Evolutionary conservation across 2,113 vertebrate genomes (phyloP), one percentile per base, ranked within the genome.

Genomic region (Artemisiospiza belli): DNA sequence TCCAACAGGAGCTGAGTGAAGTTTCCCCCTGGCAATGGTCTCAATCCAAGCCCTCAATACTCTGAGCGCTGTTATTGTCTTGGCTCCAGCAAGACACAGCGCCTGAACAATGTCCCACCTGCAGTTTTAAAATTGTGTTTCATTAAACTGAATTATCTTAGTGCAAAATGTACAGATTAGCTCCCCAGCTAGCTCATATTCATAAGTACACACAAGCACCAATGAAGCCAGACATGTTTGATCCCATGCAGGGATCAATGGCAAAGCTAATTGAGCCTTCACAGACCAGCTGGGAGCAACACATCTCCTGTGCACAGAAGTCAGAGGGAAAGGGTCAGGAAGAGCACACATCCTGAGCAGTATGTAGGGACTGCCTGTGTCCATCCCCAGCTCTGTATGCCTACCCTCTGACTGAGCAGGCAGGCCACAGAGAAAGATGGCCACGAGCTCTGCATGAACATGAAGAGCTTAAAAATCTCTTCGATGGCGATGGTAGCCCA

Each of bases 131-230:
- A 66, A 81, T 28, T 27, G 55, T 15, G 9, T 86, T 93, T 94
- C 90, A 94, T 92, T 93, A 93, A 97, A 95, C 76, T 78, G 72
- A 88, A 90, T 85, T 88, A 92, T 86, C 79, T 88, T 74, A 37
- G 55, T 77, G 72, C 68, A 93, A 94, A 94, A 94, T 43, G 24
- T 43, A 83, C 73, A 74, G 72, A 92, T 92, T 80, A 93, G 82
- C 91, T 93, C 72, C 70, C 3, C 0, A 11, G 66, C 30, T 69
- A 90, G 55, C 83, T 96, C 72, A 74, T 52, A 37, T 64, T 67
- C 44, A 0, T 70, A 77, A 86, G 49, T 27, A 82, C 64, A 78
- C 55, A 52, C 63, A 83, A 81, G 83, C 64, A 85, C 27, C 86
- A 59, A 12, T 0, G 0, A 90, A 91, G 59, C 43, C 63, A 80